Percentiles rank a stretch among this genome's conserved stretches.
These are phyloP conservation scores for Aspidiotus rigidus DNA, from an alignment of 2,888 invertebrate genomes.

Conservation along the genomic window DNA sequence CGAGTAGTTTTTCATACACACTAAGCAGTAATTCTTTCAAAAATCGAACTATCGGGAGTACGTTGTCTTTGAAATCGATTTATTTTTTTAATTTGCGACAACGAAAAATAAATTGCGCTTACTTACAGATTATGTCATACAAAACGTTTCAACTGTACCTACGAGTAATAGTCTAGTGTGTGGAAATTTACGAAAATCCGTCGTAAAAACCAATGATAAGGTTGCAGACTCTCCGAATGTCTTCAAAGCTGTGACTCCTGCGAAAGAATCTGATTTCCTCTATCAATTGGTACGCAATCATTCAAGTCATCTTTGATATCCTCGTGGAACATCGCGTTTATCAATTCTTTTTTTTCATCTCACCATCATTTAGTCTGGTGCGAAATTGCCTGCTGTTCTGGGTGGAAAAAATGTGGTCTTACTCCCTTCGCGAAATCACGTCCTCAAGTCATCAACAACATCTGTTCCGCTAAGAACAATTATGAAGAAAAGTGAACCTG, in stretches of 20 bases:
- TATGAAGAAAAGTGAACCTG: no score
- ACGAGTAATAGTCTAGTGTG: not conserved
- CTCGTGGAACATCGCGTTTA: no score
- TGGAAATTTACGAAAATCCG: not conserved
- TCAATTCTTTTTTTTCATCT: no score
- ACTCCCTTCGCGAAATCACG: not conserved
- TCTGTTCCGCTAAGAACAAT: no score
- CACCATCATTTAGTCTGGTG: not conserved
- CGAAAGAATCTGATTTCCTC: not conserved
- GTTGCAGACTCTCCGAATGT: not conserved
- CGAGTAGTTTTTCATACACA: not conserved
- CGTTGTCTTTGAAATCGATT: not conserved
- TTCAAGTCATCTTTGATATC: not conserved
- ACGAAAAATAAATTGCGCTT: not conserved
- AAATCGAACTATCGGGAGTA: slow-evolving; percentile 3
- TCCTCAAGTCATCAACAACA: not conserved
- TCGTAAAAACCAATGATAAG: not conserved
- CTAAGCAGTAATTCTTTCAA: not conserved
- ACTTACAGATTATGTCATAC: not conserved
- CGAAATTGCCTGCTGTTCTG: not conserved
- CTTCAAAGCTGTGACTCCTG: not conserved
- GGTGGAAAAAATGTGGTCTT: slow-evolving; percentile 3
- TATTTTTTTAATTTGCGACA: not conserved
- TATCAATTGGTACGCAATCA: not conserved
- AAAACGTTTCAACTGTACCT: not conserved